Conservation (phyloP, 2,797 vertebrate species). For the Synaphobranchus kaupii region DNA sequence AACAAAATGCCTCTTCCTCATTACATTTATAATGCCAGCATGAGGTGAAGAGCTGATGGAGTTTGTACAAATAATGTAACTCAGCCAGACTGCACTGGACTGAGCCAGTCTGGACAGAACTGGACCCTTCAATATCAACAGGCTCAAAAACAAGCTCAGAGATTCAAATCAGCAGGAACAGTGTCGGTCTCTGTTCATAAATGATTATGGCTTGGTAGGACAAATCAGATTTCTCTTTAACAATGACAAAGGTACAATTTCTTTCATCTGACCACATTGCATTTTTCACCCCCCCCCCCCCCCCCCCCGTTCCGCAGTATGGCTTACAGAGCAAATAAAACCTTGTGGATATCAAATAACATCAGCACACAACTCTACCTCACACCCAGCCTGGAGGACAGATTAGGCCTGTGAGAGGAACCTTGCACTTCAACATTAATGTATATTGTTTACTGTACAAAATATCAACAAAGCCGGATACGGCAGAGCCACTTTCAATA, state of each 20-base stretch:
- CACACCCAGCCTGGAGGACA: not conserved
- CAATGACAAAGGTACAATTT: not conserved
- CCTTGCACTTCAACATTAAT: not conserved
- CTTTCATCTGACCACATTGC: not conserved
- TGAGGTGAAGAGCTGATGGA: not conserved
- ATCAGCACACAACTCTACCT: not conserved
- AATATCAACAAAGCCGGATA: not conserved
- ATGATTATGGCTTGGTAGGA: not conserved
- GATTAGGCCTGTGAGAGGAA: not conserved
- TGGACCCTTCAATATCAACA: not conserved
- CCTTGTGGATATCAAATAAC: not conserved
- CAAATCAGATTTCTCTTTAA: not conserved
- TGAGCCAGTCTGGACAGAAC: not conserved
- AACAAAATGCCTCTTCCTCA: not conserved
- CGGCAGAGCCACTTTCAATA: too few species aligned
- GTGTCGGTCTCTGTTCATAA: not conserved
- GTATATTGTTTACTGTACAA: not conserved
- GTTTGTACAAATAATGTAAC: too few species aligned
- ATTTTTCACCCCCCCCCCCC: not conserved
- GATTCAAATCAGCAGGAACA: not conserved
- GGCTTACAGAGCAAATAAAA: not conserved
- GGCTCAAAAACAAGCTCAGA: not conserved
- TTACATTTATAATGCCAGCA: not conserved
- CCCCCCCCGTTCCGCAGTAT: not conserved
- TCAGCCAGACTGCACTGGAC: not conserved